Evolutionary conservation across 2,113 vertebrate genomes (phyloP).

Genomic region (Triplophysa rosa): DNA sequence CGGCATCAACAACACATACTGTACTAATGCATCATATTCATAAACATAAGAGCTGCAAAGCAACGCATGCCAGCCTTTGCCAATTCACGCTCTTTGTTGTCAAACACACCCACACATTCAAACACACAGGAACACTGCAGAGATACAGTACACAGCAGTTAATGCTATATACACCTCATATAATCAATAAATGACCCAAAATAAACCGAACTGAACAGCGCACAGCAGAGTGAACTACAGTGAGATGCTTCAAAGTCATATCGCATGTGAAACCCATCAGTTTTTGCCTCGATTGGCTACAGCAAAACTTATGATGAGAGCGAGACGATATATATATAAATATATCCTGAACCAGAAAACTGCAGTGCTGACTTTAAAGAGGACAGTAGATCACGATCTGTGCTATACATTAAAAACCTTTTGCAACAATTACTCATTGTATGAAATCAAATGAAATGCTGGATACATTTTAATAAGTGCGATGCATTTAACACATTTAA

Average conservation of each 20-base stretch:
- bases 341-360: constrained; percentile 23
- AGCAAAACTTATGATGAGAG: constrained; percentile 5
- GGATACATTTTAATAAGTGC: too few species aligned
- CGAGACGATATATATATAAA: not conserved
- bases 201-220: not conserved
- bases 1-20: not conserved
- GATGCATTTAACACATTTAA: too few species aligned
- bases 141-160: not conserved
- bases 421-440: too few species aligned
- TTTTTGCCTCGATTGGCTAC: not conserved
- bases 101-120: constrained; percentile 37
- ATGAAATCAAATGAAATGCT: too few species aligned
- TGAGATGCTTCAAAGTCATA: not conserved
- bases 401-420: too few species aligned
- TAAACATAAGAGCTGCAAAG: constrained; percentile 12
- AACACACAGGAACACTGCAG: constrained; percentile 11
- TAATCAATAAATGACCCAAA: constrained; percentile 5
- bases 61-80: not conserved
- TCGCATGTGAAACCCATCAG: not conserved
- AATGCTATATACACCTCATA: not conserved
- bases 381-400: not conserved
- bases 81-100: constrained; percentile 12
- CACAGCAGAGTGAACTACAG: not conserved
- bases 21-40: not conserved
- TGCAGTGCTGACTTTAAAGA: constrained; percentile 29